Conservation (phyloP, 2,113 vertebrate species). For the Antennarius striatus region DNA sequence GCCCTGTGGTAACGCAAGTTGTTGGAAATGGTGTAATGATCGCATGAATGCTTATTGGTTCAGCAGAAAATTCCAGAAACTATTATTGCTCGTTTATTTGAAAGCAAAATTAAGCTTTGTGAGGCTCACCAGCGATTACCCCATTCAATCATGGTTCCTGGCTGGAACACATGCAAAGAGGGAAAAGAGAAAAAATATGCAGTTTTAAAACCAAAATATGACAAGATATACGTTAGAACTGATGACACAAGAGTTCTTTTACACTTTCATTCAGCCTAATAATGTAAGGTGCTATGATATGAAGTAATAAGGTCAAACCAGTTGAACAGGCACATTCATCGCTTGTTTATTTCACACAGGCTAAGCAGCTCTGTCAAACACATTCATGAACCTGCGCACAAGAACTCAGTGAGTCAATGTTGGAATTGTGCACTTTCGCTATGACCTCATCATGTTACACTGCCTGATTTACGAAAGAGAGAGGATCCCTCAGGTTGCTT, state of each 20-base stretch:
- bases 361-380: not conserved
- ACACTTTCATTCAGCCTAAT: not conserved
- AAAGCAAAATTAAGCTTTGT: not conserved
- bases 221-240: not conserved
- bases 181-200: not conserved
- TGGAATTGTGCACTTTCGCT: too few relatives aligned
- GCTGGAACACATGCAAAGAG: conserved; percentile 75
- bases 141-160: conserved; percentile 98
- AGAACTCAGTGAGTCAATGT: not conserved
- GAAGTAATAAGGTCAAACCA: not conserved
- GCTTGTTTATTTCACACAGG: conserved; percentile 2
- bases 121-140: conserved; percentile 93
- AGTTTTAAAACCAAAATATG: too few relatives aligned
- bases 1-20: conserved; percentile 80
- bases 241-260: not conserved
- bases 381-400: not conserved
- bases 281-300: not conserved
- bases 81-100: not conserved
- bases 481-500: not conserved
- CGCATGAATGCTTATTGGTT: not conserved
- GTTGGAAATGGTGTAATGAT: not conserved
- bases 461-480: not conserved
- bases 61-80: not conserved
- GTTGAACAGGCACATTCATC: not conserved
- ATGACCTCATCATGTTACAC: too few relatives aligned